These are phyloP conservation scores for Lepilemur ruficaudatus DNA, from an alignment of 2,797 vertebrate genomes.

Conservation along the genomic window DNA sequence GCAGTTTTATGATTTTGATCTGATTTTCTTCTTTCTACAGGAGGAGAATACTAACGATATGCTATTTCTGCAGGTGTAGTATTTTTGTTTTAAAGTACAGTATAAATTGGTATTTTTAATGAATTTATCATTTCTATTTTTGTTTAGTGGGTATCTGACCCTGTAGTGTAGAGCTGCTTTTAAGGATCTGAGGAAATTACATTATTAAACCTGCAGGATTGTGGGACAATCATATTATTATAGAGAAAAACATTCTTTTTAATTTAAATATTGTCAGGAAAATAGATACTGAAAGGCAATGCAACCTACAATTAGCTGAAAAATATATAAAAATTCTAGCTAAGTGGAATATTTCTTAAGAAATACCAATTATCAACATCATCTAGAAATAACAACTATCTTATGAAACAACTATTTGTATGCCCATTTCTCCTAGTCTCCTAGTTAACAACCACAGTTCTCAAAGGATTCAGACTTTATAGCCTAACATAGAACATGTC, in stretches of 20 bases:
- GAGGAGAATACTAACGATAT: background rate
- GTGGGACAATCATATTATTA: background rate
- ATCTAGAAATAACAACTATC: background rate
- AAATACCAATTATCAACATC: background rate
- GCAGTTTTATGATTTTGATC: background rate
- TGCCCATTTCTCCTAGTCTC: background rate
- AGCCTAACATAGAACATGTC: background rate
- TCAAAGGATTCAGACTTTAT: slow-evolving; percentile 21
- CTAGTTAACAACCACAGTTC: background rate
- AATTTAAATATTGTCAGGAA: slow-evolving; percentile 20
- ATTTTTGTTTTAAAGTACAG: background rate
- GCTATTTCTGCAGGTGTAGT: background rate
- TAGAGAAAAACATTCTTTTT: background rate
- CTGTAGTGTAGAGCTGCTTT: background rate
- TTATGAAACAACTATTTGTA: background rate
- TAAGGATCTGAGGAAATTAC: background rate
- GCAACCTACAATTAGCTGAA: background rate
- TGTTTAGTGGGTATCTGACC: background rate
- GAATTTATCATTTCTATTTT: background rate
- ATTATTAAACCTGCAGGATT: background rate
- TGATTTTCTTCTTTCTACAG: background rate
- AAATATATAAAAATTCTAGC: background rate
- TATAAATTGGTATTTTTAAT: background rate
- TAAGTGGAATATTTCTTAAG: background rate
- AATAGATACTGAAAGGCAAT: background rate